Percentiles rank a stretch among this genome's conserved stretches.
These are phyloP conservation scores for Acrossocheilus fasciatus DNA, from an alignment of 2,797 vertebrate genomes.

Conservation along the genomic window DNA sequence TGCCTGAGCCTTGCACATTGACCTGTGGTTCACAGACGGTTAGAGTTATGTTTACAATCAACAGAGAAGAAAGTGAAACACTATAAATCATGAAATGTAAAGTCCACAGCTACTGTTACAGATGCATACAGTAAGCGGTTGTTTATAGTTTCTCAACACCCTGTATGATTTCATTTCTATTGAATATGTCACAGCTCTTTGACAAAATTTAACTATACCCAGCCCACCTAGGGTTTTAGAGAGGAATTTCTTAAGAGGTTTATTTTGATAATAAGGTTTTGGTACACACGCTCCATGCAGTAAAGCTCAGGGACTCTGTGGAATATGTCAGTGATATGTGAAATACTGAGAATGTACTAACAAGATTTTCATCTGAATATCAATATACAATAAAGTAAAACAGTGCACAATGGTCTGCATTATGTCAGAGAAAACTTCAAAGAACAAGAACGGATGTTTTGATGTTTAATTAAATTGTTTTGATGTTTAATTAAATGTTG, in stretches of 20 bases:
- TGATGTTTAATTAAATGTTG: not conserved
- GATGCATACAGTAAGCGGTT: not conserved
- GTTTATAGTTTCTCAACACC: not conserved
- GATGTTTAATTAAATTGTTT: not conserved
- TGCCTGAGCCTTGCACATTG: conserved; percentile 80
- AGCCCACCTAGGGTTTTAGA: not conserved
- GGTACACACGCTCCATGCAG: not conserved
- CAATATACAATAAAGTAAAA: not conserved
- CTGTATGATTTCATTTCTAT: not conserved
- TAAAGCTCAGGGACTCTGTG: conserved; percentile 1
- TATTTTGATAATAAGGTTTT: conserved; percentile 40
- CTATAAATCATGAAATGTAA: not conserved
- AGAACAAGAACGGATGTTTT: not conserved
- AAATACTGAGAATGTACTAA: conserved; percentile 7
- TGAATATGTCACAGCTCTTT: not conserved
- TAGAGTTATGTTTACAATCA: conserved; percentile 52
- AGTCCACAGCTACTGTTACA: not conserved
- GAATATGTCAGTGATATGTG: conserved; percentile 18
- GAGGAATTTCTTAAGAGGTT: conserved; percentile 48
- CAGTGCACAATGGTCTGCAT: not conserved
- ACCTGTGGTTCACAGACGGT: conserved; percentile 76
- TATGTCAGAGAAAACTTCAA: not conserved
- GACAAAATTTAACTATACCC: not conserved
- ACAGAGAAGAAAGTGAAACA: conserved; percentile 26
- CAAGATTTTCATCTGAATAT: not conserved